phyloP scores from a whole-genome alignment of 2,797 vertebrate genomes.

The Phataginus tetradactyla region DNA sequence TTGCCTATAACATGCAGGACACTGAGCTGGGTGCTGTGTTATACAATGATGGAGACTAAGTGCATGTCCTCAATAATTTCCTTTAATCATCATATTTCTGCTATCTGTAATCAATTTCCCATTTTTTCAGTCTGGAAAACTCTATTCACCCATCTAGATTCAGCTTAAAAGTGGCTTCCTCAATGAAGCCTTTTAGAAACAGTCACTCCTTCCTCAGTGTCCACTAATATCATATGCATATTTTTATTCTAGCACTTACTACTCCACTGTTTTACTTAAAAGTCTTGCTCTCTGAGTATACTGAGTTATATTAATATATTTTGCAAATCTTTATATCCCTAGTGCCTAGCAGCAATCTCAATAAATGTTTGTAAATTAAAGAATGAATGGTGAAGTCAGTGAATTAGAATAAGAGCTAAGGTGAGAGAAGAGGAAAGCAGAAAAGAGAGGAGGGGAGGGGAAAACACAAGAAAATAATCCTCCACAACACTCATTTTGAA shows the following conservation, averaged over 20 bases:
- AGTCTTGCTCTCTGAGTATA: not conserved
- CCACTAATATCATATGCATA: not conserved
- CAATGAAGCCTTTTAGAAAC: slow-evolving; percentile 18
- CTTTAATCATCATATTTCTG: not conserved
- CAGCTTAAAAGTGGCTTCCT: not conserved
- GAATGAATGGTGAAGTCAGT: not conserved
- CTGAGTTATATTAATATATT: not conserved
- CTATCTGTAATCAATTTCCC: not conserved
- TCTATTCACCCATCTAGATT: not conserved
- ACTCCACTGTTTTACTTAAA: not conserved
- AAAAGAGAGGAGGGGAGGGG: not conserved
- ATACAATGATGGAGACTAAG: not conserved
- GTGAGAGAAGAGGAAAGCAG: not conserved
- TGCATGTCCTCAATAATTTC: not conserved
- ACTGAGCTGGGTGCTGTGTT: not conserved
- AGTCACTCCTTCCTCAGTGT: not conserved
- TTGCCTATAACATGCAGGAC: not conserved
- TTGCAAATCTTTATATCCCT: not conserved
- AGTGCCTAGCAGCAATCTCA: not conserved
- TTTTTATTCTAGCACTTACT: not conserved
- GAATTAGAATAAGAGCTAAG: not conserved
- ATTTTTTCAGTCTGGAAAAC: not conserved
- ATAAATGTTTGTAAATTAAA: slow-evolving; percentile 4
- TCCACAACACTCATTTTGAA: not conserved
- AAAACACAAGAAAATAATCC: not conserved